Evolutionary conservation across 1,140 invertebrate species (phyloP), one percentile per base, ranked within the genome.

Genomic region (Himalopsyche phryganea): DNA sequence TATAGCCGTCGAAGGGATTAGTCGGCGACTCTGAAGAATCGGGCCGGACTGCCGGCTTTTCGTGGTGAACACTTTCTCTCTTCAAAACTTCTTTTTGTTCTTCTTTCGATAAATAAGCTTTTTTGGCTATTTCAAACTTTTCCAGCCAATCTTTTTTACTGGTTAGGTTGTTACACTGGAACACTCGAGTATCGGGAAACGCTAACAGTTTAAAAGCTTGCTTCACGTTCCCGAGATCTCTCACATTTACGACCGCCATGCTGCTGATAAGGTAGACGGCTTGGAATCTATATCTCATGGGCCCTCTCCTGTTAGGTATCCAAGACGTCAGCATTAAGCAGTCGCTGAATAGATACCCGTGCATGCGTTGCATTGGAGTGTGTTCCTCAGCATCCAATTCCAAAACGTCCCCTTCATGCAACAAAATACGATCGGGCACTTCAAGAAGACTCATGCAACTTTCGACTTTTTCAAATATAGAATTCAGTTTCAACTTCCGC

Each of bases 71-170:
- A 49, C 59, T 69, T 60, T 75, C 76, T 49, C 33, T 60, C 68
- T 71, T 81, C 66, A 53, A 76, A 75, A 49, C 74, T 65, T 71
- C 67, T 65, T 85, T 85, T 33, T 78, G 79, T 65, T 83, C 82
- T 58, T 90, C 87, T 62, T 86, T 83, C 6, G 83, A 77, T 53
- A 89, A 78, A 72, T 88, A 83, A 60, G 87, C 84, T 73, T 92
- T 94, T 73, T 98, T 97, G 0, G 92, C 91, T 65, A 89, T 81
- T 67, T 98, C 95, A 68, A 96, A 88, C 69, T 92, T 89, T 63
- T 96, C 92, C 54, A 98, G 77, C 95, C 95, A 98, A 68, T 96
- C 91, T 77, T 92, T 91, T 86, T 96, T 96, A 51, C 86, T 86
- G 56, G 86, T 85, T 54, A 88, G 82, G 67, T 87, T 92, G 51